Base-by-base conservation (phyloP, 2,888 invertebrate species). In the Chaetogeoica ovagalla region DNA sequence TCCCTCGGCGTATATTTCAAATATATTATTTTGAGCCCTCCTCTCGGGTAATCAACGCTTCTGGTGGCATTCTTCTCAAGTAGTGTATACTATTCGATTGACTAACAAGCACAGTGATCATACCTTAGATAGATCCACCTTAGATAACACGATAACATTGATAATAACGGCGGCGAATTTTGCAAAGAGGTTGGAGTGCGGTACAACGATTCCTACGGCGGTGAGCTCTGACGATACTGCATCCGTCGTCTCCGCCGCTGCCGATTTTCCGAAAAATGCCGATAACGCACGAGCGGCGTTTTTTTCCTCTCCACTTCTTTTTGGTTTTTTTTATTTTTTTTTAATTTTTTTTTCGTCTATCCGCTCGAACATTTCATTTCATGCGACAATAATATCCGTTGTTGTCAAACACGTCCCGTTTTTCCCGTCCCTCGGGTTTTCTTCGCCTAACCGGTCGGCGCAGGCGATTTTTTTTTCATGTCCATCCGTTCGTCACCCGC, bases 181-280 rank as follows among this genome's bases (percentile, higher is more conserved):
- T 48, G 13, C 71, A 71, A 71, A 71, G 71, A 71, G 71, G 71
- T 71, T 71, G 15, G 43, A 21, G 59, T 21, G 71, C 21, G 39
- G 59, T 59, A 59, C 59, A 30, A 30, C 30, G 30, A 30, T 30
- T 4, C 30, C 30, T 4, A 7, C 11, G 43, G 43, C 11, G 43
- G 11, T 43, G 43, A 30, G 30, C 30, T 30, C 2, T 30, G 30
- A 30, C 30, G 30, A 7, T 43, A 6, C 43, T 43, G 43, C 43
- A 3, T 7, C 43, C 43, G 43, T 9, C 9, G 43, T 9, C 43
- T 7, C 43, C 43, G 43, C 43, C 9, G 43, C 7, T 43, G 43
- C 43, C 7, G 43, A 1, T 55, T 55, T 7, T 5, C 17, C 19
- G 19, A 23, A 60, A 21, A 60, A 23, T 23, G 60, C 19, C 19